phyloP scores from a whole-genome alignment of 1,140 invertebrate species.

The Mya arenaria region DNA sequence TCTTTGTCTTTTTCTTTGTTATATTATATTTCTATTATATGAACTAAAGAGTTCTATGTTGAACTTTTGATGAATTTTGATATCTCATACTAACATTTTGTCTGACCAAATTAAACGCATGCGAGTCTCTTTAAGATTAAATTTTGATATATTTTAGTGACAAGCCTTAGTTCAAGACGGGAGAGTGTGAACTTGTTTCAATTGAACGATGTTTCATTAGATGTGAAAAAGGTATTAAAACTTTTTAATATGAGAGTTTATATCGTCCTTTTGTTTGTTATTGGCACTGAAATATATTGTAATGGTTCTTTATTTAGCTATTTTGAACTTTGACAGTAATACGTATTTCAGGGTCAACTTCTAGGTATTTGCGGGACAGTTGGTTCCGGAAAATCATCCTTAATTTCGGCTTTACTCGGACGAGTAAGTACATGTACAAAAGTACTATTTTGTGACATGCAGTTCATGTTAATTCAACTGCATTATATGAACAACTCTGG shows the following conservation, averaged over 20 bases:
- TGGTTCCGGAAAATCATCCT: constrained; percentile 94
- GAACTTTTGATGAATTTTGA: too few relatives aligned
- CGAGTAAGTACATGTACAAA: too few relatives aligned
- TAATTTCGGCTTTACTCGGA: constrained; percentile 92
- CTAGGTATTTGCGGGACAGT: constrained; percentile 90
- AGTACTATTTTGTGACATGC: too few relatives aligned
- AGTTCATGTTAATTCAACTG: too few relatives aligned
- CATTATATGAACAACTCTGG: too few relatives aligned
- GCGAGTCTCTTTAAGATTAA: not conserved
- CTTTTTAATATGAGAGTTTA: not conserved
- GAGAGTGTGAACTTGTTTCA: constrained; percentile 22
- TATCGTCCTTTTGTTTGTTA: not conserved
- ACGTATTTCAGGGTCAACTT: constrained; percentile 82
- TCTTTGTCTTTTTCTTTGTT: too few relatives aligned
- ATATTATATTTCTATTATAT: too few relatives aligned
- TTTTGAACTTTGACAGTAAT: too few relatives aligned
- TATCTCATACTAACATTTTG: too few relatives aligned
- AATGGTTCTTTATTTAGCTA: not conserved
- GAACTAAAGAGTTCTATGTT: too few relatives aligned
- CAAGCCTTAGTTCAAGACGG: constrained; percentile 15
- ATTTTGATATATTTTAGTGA: not conserved
- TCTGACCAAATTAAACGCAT: not conserved
- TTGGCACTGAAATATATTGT: not conserved
- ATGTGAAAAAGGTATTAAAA: constrained; percentile 35
- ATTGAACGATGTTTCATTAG: constrained; percentile 16